A percentile compares a stretch with the other conserved stretches of the same genome.
phyloP scores from a whole-genome alignment of 2,113 vertebrate genomes.

The Indri indri region DNA sequence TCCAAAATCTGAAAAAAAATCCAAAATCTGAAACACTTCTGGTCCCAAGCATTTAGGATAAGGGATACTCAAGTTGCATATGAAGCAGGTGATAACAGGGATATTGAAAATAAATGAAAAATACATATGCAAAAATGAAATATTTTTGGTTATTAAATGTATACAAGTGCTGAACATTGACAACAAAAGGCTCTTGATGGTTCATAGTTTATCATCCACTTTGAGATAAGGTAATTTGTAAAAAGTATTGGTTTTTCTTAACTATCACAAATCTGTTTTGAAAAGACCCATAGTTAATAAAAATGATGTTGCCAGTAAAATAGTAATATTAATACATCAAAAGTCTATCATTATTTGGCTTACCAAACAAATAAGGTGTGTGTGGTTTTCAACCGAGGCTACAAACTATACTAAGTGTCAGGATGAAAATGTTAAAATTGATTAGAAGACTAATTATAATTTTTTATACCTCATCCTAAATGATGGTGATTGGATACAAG shows the following conservation, averaged over 20 bases:
- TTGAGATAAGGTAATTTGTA: not conserved
- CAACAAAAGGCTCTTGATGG: not conserved
- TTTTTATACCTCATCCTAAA: not conserved
- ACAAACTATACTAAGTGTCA: not conserved
- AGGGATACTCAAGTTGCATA: not conserved
- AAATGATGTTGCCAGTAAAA: conserved; percentile 10
- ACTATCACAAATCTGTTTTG: not conserved
- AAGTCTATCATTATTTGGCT: conserved; percentile 6
- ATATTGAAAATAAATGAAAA: conserved; percentile 3
- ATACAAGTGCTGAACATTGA: not conserved
- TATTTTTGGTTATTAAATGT: not conserved
- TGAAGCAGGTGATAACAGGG: not conserved
- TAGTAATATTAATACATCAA: not conserved
- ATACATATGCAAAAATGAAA: not conserved
- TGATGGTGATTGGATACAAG: not conserved
- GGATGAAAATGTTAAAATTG: conserved; percentile 24
- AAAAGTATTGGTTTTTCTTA: conserved; percentile 4
- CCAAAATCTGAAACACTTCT: too few relatives aligned
- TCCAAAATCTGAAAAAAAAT: too few relatives aligned
- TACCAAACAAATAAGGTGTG: not conserved
- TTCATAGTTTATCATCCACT: not conserved
- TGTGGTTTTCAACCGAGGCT: not conserved
- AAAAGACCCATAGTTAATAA: not conserved
- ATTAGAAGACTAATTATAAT: not conserved
- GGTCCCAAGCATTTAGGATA: not conserved